These are phyloP conservation scores for Hippocampus barbouri DNA, from an alignment of 2,113 vertebrate species.

Conservation along the genomic window DNA sequence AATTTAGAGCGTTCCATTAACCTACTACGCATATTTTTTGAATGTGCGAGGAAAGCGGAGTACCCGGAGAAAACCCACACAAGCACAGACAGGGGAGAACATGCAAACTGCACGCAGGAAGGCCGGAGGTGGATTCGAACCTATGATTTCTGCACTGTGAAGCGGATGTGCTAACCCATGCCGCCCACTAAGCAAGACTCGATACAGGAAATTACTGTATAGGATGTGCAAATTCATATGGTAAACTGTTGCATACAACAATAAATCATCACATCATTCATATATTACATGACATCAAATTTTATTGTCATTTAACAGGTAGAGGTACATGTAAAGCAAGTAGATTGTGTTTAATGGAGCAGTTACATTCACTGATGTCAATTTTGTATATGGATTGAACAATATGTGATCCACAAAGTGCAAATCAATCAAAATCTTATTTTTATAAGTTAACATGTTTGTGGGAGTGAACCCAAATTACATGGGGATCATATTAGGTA, in stretches of 20 bases:
- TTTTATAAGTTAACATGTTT: not conserved
- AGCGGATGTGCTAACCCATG: no score
- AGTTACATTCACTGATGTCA: not conserved
- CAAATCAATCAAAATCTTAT: not conserved
- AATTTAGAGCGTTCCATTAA: no score
- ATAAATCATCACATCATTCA: not conserved
- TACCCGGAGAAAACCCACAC: no score
- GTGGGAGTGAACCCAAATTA: not conserved
- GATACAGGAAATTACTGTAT: no score
- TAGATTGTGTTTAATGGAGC: not conserved
- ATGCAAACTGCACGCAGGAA: no score
- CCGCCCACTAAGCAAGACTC: no score
- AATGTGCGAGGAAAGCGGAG: no score
- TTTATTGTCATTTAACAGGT: not conserved
- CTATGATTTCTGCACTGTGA: no score
- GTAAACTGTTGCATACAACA: not conserved
- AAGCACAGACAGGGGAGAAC: no score
- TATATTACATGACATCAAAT: not conserved
- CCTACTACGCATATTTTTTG: no score
- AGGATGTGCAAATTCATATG: not conserved
- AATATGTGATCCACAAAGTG: not conserved
- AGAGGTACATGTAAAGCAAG: not conserved
- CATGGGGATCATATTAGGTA: not conserved
- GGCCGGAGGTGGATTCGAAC: no score
- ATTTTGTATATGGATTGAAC: not conserved